A percentile compares a stretch with the other conserved stretches of the same genome.
phyloP scores from a whole-genome alignment of 2,113 vertebrate genomes.

The Charadrius vociferus region DNA sequence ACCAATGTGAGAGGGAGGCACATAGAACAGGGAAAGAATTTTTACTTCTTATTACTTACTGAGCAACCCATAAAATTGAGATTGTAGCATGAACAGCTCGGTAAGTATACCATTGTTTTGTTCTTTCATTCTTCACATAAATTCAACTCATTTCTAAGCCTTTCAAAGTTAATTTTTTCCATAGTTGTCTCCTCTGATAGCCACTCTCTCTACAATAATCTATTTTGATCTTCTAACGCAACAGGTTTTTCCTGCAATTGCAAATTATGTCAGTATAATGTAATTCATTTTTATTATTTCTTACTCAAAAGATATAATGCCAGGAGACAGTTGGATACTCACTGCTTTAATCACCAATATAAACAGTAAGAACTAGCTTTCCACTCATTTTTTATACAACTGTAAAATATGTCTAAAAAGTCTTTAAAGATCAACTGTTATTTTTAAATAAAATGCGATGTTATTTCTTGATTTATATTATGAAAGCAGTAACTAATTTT shows the following conservation, averaged over 20 bases:
- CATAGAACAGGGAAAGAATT: background rate
- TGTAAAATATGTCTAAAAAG: background rate
- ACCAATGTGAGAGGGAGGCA: background rate
- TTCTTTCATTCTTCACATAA: background rate
- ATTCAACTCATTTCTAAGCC: background rate
- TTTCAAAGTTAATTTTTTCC: background rate
- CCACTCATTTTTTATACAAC: background rate
- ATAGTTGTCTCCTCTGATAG: background rate
- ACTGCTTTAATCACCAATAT: background rate
- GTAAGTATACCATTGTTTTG: background rate
- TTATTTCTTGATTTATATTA: background rate
- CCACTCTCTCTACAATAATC: background rate
- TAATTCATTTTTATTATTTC: background rate
- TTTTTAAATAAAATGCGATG: background rate
- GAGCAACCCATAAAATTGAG: background rate
- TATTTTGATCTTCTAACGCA: background rate
- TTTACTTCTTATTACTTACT: background rate
- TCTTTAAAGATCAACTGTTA: background rate
- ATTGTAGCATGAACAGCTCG: background rate
- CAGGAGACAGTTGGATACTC: background rate
- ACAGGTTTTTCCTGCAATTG: background rate
- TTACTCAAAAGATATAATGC: background rate
- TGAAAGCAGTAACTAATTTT: background rate
- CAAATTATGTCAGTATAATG: background rate
- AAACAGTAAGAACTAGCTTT: background rate